These are phyloP conservation scores for Aphis gossypii DNA, from an alignment of 1,140 invertebrate genomes.

Conservation along the genomic window DNA sequence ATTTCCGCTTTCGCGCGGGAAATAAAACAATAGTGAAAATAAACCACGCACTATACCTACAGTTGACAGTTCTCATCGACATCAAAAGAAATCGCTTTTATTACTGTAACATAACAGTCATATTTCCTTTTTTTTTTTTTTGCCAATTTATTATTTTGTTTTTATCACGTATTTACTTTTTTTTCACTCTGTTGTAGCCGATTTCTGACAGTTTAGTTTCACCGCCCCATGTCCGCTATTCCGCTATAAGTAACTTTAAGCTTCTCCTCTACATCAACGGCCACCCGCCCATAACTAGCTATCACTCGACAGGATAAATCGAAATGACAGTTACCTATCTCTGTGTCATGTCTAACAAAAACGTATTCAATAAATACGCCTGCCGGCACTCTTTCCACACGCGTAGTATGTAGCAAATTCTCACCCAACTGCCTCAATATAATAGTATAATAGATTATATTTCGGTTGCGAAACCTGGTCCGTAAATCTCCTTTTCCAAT, in stretches of 20 bases:
- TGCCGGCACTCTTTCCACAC: not conserved
- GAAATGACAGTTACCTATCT: constrained; percentile 1
- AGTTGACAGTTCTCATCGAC: constrained; percentile 34
- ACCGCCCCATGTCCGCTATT: not conserved
- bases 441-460: constrained; percentile 25
- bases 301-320: not conserved
- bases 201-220: constrained; percentile 25
- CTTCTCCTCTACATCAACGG: not conserved
- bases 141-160: not conserved
- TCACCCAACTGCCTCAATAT: not conserved
- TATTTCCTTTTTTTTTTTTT: not conserved
- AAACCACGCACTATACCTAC: not conserved
- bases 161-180: not conserved
- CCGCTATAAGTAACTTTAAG: not conserved
- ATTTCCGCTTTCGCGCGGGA: not conserved
- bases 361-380: not conserved
- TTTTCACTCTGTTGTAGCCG: not conserved
- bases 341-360: not conserved
- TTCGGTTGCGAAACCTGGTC: not conserved
- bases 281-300: not conserved
- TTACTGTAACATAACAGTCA: not conserved
- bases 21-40: not conserved
- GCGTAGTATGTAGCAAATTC: not conserved
- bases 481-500: not conserved
- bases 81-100: constrained; percentile 40